phyloP scores from a whole-genome alignment of 1,140 invertebrate genomes.

The Physella acuta region DNA sequence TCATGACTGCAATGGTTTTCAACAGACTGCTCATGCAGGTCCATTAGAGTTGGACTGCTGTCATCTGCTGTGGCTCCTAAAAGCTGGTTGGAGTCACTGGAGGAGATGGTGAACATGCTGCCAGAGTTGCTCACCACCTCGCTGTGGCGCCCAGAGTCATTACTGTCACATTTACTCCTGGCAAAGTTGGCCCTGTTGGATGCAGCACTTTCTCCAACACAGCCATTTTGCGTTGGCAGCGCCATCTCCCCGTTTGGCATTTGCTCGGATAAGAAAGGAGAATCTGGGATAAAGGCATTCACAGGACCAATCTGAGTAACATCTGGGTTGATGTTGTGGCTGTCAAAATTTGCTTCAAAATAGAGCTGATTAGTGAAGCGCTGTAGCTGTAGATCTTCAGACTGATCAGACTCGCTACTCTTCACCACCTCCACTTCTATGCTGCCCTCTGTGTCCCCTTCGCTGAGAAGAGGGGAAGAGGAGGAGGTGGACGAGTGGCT shows the following conservation, averaged over 20 bases:
- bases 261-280: background rate
- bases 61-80: too few species aligned
- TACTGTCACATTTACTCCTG: constrained; percentile 51
- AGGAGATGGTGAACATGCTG: constrained; percentile 32
- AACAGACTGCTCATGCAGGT: background rate
- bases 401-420: background rate
- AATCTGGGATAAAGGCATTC: constrained; percentile 3
- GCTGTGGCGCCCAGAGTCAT: constrained; percentile 52
- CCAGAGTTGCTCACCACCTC: constrained; percentile 49
- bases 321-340: background rate
- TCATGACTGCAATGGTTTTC: too few species aligned
- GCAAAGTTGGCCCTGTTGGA: background rate
- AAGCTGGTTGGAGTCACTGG: constrained; percentile 27
- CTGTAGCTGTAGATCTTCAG: background rate
- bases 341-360: constrained; percentile 13
- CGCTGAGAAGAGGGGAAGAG: background rate
- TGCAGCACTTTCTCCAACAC: background rate
- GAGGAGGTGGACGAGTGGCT: background rate
- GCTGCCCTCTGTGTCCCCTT: background rate
- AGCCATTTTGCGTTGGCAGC: background rate
- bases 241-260: background rate
- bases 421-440: background rate
- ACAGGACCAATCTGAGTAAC: too few species aligned
- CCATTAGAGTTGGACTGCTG: constrained; percentile 12
- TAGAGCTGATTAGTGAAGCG: constrained; percentile 18